These are phyloP conservation scores for Scaptomyza cyrtandrae DNA, from an alignment of 2,888 invertebrate species.

Conservation along the genomic window DNA sequence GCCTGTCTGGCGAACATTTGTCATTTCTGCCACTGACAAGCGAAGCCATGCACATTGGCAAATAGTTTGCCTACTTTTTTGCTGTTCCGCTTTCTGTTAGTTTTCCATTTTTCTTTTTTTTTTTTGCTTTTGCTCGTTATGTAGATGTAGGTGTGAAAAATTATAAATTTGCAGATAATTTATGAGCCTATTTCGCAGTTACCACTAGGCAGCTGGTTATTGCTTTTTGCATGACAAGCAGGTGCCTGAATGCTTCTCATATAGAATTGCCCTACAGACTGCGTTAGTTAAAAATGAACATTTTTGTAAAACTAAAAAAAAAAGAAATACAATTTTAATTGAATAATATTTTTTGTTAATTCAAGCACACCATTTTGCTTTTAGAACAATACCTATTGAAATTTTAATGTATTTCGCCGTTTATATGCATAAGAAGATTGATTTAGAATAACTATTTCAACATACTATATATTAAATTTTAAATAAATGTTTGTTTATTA, in stretches of 20 bases:
- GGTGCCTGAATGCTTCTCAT: slow-evolving; percentile 1
- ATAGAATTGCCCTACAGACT: neutral
- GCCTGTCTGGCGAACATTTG: slow-evolving; percentile 75
- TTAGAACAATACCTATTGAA: too few relatives aligned
- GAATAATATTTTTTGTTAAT: too few relatives aligned
- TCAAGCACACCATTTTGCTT: too few relatives aligned
- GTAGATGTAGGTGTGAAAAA: slow-evolving; percentile 72
- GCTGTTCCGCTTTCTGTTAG: neutral
- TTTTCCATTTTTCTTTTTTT: slow-evolving; percentile 10
- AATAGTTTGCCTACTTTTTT: slow-evolving; percentile 60
- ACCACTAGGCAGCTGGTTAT: slow-evolving; percentile 47
- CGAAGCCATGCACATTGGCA: slow-evolving; percentile 71
- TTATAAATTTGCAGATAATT: slow-evolving; percentile 73
- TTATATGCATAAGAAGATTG: too few relatives aligned
- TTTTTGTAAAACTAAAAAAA: too few relatives aligned
- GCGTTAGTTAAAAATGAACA: neutral
- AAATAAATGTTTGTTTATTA: too few relatives aligned
- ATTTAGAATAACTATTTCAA: too few relatives aligned
- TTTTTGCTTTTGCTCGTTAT: slow-evolving; percentile 51
- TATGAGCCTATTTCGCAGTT: slow-evolving; percentile 65
- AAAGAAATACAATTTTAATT: too few relatives aligned
- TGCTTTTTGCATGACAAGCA: slow-evolving; percentile 48
- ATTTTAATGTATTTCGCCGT: too few relatives aligned
- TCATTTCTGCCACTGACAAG: slow-evolving; percentile 72
- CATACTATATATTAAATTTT: too few relatives aligned